Evolutionary conservation across 2,888 invertebrate species (phyloP).

Genomic region (Diogma glabrata): DNA sequence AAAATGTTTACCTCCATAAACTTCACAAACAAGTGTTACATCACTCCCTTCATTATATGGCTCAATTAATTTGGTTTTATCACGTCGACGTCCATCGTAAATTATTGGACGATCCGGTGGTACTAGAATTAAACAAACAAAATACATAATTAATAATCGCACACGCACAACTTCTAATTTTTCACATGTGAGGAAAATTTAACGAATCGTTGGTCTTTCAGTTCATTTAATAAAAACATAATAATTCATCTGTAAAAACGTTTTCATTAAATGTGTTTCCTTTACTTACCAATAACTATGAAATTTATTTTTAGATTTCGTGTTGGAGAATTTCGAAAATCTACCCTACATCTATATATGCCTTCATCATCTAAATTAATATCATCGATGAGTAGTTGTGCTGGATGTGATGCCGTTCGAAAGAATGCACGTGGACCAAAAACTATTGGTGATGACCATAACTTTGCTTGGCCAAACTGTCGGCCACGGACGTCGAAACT

Average conservation of each 20-base stretch:
- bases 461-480: conserved; percentile 58
- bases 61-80: conserved; percentile 61
- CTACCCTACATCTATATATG: conserved; percentile 59
- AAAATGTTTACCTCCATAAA: conserved; percentile 65
- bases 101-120: conserved; percentile 73
- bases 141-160: no score
- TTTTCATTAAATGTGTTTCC: no score
- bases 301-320: conserved; percentile 62
- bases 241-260: no score
- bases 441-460: conserved; percentile 67
- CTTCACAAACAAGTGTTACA: conserved; percentile 71
- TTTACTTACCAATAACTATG: conserved; percentile 56
- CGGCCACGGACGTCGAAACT: conserved; percentile 70
- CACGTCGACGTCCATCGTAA: conserved; percentile 65
- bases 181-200: no score
- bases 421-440: conserved; percentile 77
- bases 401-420: conserved; percentile 67
- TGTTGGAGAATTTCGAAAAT: conserved; percentile 61
- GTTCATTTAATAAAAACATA: no score
- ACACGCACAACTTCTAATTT: no score
- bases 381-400: conserved; percentile 57
- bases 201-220: no score
- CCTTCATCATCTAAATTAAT: conserved; percentile 52
- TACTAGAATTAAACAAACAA: conserved; percentile 47
- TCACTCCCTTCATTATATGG: conserved; percentile 79